Base-by-base conservation (phyloP, 1,140 invertebrate species). In the Akabosia matsudoensis region DNA sequence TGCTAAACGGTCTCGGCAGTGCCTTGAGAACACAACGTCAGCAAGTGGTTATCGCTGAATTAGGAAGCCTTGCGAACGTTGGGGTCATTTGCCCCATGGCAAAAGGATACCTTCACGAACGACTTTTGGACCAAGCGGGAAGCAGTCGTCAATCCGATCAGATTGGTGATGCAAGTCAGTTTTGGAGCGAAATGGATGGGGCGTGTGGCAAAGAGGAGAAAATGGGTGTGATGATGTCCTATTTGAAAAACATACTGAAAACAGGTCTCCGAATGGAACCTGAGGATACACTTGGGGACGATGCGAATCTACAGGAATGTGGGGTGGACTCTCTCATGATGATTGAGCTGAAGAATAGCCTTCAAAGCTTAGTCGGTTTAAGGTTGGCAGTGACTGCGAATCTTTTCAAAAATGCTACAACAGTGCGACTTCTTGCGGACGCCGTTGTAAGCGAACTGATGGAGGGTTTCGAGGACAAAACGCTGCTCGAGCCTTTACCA, bases 281-380 rank as follows among this genome's bases (percentile, higher is more conserved):
- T 7, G 56, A 64, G 7, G 56, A 64, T 10, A 10, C 24, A 7
- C 7, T 64, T 7, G n/a, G 28, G 7, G 56, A 64, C n/a, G 4
- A 64, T 7, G 28, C 56, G 4, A 64, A 28, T 4, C 4, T 64
- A 7, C 56, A 64, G 28, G 56, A 64, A 24, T 22, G 7, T 7
- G 56, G 56, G 13, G n/a, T 64, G n/a, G 56, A 64, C 28, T 64
- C 56, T 22, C n/a, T 64, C 4, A 64, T 64, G 56, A 22, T 64
- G 28, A 28, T 64, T 22, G 56, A 64, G n/a, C n/a, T 64, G 4
- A 64, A 64, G 56, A 64, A 64, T 22, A 64, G 56, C 24, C 4
- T 64, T 64, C 56, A 64, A 64, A 10, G 10, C n/a, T 22, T 28
- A 22, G 24, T 64, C 7, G 56, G 56, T 7, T 7, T 13, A 28